These are phyloP conservation scores for Arctocebus calabarensis DNA, from an alignment of 2,797 vertebrate species.

Conservation along the genomic window DNA sequence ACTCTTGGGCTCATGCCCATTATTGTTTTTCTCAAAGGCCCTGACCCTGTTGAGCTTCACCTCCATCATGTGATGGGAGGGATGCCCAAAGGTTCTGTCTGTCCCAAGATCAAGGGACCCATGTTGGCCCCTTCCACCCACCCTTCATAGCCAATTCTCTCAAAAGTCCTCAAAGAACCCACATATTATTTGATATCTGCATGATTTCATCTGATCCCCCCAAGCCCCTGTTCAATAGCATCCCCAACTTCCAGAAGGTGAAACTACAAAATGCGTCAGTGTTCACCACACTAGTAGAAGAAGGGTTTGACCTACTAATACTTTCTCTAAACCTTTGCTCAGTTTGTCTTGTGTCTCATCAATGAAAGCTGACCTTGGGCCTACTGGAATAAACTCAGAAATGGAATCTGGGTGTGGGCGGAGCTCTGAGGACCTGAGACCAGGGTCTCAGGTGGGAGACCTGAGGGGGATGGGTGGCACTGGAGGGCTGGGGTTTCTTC, in stretches of 20 bases:
- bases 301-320: background rate
- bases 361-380: background rate
- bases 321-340: background rate
- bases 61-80: background rate
- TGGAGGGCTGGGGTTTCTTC: background rate
- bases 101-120: background rate
- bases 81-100: background rate
- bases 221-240: background rate
- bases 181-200: background rate
- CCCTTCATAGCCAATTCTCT: background rate
- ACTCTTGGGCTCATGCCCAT: background rate
- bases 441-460: no score
- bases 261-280: background rate
- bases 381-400: background rate
- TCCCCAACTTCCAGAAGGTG: background rate
- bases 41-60: background rate
- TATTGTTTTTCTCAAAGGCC: background rate
- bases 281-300: background rate
- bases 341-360: background rate
- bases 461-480: no score
- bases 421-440: background rate
- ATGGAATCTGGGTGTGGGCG: background rate
- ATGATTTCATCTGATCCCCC: background rate
- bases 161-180: slow-evolving; percentile 12
- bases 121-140: background rate